Evolutionary conservation across 2,797 vertebrate species (phyloP).

Genomic region (Falco novaeseelandiae): DNA sequence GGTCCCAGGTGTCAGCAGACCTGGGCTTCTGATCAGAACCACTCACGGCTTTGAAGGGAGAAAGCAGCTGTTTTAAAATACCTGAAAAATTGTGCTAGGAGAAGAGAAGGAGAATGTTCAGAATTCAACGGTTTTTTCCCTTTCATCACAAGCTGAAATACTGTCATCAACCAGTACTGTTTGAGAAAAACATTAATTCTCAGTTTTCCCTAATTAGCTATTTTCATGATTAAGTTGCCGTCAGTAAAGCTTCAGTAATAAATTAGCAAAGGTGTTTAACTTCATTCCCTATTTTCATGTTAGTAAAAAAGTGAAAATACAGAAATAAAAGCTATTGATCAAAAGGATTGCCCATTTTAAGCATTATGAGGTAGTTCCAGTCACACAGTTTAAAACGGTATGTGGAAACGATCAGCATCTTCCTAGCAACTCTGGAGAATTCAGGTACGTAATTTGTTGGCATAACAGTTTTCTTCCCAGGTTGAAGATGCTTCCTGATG

Average conservation of each 20-base stretch:
- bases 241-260: not conserved
- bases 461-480: not conserved
- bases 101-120: not conserved
- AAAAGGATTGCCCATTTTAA: not conserved
- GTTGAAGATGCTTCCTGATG: not conserved
- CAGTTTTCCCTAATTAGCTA: not conserved
- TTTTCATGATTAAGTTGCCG: not conserved
- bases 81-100: not conserved
- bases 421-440: not conserved
- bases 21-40: not conserved
- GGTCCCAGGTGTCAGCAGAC: not conserved
- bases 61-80: not conserved
- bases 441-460: not conserved
- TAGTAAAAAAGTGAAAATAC: not conserved
- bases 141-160: not conserved
- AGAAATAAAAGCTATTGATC: not conserved
- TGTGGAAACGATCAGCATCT: not conserved
- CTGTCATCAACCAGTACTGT: not conserved
- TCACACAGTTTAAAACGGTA: not conserved
- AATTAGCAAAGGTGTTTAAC: not conserved
- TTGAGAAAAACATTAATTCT: not conserved
- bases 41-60: not conserved
- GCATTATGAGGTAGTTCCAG: not conserved
- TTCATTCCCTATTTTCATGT: not conserved
- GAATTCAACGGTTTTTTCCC: not conserved